Base-by-base conservation (phyloP, 2,797 vertebrate species). In the Percopsis omiscomaycus region DNA sequence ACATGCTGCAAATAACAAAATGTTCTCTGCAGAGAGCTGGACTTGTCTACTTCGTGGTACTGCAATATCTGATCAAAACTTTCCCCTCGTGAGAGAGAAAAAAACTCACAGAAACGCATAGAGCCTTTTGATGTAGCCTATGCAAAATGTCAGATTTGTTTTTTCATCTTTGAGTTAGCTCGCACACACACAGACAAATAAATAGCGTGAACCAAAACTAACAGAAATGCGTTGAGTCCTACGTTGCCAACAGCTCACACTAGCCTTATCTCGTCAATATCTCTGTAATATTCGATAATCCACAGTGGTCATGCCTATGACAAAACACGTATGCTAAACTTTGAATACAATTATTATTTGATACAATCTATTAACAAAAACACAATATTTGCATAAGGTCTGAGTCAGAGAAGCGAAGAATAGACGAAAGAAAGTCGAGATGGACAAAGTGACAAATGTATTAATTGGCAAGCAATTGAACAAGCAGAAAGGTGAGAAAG, bases 1-100 rank as follows among this genome's bases (percentile, higher is more conserved):
- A 49, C 0, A 1, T 1, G 8, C 58, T 45, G 53, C 55, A 59
- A 76, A 80, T 68, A 73, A 67, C 53, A 73, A 75, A 71, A 79
- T 74, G 68, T 55, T 59, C 60, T 74, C 55, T 59, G 62, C 45
- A 60, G 68, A 66, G 55, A 27, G 47, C 61, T 68, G 55, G 55
- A 75, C 12, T 28, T 8, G 12, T 27, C 51, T 56, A 37, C 54
- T 58, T 58, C 46, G 12, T 32, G 16, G 9, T 6, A 37, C 4
- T 37, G 32, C 32, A 6, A 37, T 37, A 37, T 13, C 55, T 12
- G 9, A 68, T 3, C 47, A 16, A 74, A 59, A 58, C 45, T 12
- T 66, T 56, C 56, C 30, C 56, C 30, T 63, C 0, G 3, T 37
- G 51, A 15, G 52, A 29, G 27, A 45, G 1, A 22, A 37, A 37